Conservation (phyloP, 2,113 vertebrate species). For the Columbina picui region DNA sequence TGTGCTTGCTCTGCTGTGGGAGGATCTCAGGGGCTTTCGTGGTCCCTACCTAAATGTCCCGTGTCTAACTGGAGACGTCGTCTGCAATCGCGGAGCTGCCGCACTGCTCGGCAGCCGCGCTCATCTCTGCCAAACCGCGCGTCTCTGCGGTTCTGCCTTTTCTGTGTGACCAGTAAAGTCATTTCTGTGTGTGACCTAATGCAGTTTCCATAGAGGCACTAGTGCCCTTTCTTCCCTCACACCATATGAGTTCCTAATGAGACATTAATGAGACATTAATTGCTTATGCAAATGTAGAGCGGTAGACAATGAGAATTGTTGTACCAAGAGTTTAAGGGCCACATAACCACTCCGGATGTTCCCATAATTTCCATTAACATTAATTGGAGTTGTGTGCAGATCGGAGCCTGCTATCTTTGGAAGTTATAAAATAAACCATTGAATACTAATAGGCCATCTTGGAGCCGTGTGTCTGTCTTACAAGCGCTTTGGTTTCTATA, state of each 20-base stretch:
- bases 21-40: not conserved
- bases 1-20: not conserved
- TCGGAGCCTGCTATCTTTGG: not conserved
- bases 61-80: not conserved
- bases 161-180: not conserved
- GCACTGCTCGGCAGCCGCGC: fast-evolving
- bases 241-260: slow-evolving; percentile 63
- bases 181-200: slow-evolving; percentile 20
- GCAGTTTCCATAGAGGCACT: slow-evolving; percentile 1
- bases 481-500: not conserved
- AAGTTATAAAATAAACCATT: slow-evolving; percentile 38
- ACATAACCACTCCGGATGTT: slow-evolving; percentile 39
- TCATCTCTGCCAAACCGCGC: not conserved
- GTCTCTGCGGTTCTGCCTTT: too few relatives aligned
- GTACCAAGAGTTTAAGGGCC: slow-evolving; percentile 58
- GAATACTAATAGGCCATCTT: slow-evolving; percentile 22
- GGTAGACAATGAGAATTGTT: slow-evolving; percentile 59
- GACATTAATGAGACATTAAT: slow-evolving; percentile 73
- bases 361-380: slow-evolving; percentile 49
- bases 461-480: not conserved
- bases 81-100: not conserved
- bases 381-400: slow-evolving; percentile 50
- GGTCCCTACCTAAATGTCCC: not conserved
- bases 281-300: slow-evolving; percentile 69
- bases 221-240: not conserved